phyloP scores from a whole-genome alignment of 2,113 vertebrate species.

The Scomber scombrus region DNA sequence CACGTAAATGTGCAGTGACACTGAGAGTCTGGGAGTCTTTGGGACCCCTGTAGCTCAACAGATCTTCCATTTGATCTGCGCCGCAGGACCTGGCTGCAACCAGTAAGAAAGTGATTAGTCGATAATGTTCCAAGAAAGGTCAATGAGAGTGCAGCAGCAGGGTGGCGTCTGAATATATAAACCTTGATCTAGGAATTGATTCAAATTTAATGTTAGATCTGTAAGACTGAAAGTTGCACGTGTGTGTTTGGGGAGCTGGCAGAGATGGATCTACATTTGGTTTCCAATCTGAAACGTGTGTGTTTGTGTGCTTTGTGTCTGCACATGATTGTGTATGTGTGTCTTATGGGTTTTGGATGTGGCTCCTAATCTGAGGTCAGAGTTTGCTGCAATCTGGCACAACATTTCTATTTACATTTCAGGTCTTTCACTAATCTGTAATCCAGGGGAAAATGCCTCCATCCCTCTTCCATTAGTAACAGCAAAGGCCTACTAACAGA shows the following conservation, averaged over 20 bases:
- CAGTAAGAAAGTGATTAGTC: slow-evolving; percentile 12
- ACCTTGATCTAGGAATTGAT: not conserved
- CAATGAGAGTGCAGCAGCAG: not conserved
- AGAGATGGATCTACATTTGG: slow-evolving; percentile 16
- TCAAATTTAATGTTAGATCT: not conserved
- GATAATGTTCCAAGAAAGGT: not conserved
- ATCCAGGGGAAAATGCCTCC: slow-evolving; percentile 29
- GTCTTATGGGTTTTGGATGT: slow-evolving; percentile 9
- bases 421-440: slow-evolving; percentile 35
- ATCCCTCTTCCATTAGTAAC: not conserved
- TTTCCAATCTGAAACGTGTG: not conserved
- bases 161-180: not conserved
- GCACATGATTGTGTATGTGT: not conserved
- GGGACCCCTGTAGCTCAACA: slow-evolving; percentile 35
- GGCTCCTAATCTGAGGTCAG: slow-evolving; percentile 49
- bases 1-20: slow-evolving; percentile 4
- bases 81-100: slow-evolving; percentile 25
- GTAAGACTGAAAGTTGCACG: not conserved
- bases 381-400: slow-evolving; percentile 25
- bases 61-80: slow-evolving; percentile 29
- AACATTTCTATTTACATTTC: slow-evolving; percentile 42
- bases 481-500: not conserved
- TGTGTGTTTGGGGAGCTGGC: not conserved
- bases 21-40: slow-evolving; percentile 5
- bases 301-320: not conserved